These are phyloP conservation scores for Gymnarchus niloticus DNA, from an alignment of 2,113 vertebrate genomes.

Conservation along the genomic window DNA sequence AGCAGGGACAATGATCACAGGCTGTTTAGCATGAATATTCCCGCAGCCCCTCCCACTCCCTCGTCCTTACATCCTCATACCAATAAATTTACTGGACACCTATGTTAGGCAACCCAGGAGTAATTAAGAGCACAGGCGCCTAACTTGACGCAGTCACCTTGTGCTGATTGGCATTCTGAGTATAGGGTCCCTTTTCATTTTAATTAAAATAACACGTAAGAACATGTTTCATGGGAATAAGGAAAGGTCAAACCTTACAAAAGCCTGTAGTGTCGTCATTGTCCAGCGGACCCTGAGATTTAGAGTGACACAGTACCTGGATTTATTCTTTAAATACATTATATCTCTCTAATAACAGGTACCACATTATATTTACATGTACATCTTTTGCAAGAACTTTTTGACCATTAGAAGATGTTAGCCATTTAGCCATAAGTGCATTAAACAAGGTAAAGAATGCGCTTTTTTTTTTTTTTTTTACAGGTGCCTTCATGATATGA, in stretches of 20 bases:
- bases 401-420: neutral
- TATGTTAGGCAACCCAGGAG: conserved; percentile 36
- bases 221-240: conserved; percentile 34
- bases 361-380: conserved; percentile 1
- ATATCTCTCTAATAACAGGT: conserved; percentile 18
- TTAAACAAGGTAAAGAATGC: conserved; percentile 6
- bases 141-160: conserved; percentile 36
- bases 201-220: conserved; percentile 44
- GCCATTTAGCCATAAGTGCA: conserved; percentile 1
- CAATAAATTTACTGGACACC: conserved; percentile 46
- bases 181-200: conserved; percentile 38
- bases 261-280: conserved; percentile 29
- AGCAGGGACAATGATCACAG: conserved; percentile 49
- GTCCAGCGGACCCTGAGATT: conserved; percentile 25
- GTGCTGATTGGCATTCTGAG: conserved; percentile 33
- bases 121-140: conserved; percentile 42
- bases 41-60: conserved; percentile 7
- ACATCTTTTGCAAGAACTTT: neutral
- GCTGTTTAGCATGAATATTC: conserved; percentile 37
- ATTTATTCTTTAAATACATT: neutral
- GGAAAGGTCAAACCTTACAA: conserved; percentile 39
- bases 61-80: conserved; percentile 36
- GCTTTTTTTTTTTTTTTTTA: neutral
- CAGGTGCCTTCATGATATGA: neutral
- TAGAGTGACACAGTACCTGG: neutral